phyloP scores from a whole-genome alignment of 2,888 invertebrate genomes.

The Plutella xylostella region DNA sequence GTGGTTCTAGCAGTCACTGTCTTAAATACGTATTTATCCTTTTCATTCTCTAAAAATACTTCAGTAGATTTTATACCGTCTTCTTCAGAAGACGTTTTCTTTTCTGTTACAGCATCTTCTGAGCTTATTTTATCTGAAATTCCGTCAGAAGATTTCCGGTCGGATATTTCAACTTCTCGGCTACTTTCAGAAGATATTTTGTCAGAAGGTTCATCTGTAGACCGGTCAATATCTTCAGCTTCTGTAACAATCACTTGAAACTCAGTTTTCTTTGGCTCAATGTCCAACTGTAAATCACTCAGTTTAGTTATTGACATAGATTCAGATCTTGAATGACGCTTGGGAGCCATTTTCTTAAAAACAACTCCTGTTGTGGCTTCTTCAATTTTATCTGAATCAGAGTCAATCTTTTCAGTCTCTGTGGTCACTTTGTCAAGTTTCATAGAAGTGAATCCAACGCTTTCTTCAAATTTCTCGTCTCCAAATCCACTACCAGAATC shows the following conservation, averaged over 20 bases:
- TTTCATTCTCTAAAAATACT: slow-evolving; percentile 22
- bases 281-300: slow-evolving; percentile 46
- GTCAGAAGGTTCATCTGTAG: slow-evolving; percentile 59
- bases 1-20: slow-evolving; percentile 19
- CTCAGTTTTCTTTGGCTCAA: slow-evolving; percentile 46
- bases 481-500: slow-evolving; percentile 65
- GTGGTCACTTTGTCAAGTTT: slow-evolving; percentile 32
- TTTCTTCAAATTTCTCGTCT: slow-evolving; percentile 63
- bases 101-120: slow-evolving; percentile 64
- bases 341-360: slow-evolving; percentile 58
- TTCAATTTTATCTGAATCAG: slow-evolving; percentile 31
- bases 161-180: slow-evolving; percentile 61
- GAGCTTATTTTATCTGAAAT: slow-evolving; percentile 63
- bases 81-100: slow-evolving; percentile 63
- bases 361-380: slow-evolving; percentile 28
- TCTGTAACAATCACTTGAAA: slow-evolving; percentile 61
- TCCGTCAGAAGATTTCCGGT: slow-evolving; percentile 62
- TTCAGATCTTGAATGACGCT: slow-evolving; percentile 60
- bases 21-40: slow-evolving; percentile 22
- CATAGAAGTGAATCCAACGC: slow-evolving; percentile 53
- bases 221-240: slow-evolving; percentile 55
- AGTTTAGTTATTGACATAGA: slow-evolving; percentile 56
- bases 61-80: slow-evolving; percentile 36
- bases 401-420: slow-evolving; percentile 20
- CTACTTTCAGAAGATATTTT: slow-evolving; percentile 67